A percentile compares a stretch with the other conserved stretches of the same genome.
Evolutionary conservation across 2,113 vertebrate species (phyloP).

Genomic region (Myotis yumanensis): DNA sequence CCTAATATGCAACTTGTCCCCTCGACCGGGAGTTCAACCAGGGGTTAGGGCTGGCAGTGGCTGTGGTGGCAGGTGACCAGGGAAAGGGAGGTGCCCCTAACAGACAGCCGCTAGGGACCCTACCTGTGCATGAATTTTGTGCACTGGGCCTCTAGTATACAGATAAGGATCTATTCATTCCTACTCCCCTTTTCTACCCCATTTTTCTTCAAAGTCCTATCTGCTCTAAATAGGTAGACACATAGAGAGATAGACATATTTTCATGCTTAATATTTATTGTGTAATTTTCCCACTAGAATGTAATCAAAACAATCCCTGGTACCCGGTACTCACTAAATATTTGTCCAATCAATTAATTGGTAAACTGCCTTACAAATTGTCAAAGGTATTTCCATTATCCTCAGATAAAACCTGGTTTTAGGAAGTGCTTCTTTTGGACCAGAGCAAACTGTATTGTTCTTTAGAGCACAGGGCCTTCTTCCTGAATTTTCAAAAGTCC

Average conservation of each 20-base stretch:
- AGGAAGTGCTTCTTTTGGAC: neutral
- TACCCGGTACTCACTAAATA: neutral
- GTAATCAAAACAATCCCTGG: neutral
- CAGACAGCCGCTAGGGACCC: too few relatives aligned
- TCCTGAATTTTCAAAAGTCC: conserved; percentile 41
- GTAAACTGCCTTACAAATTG: neutral
- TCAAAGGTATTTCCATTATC: neutral
- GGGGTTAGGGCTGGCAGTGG: too few relatives aligned
- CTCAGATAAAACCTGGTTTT: neutral
- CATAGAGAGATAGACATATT: neutral
- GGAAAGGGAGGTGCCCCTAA: too few relatives aligned
- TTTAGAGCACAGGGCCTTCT: neutral
- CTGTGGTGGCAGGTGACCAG: too few relatives aligned
- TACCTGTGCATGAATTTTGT: too few relatives aligned
- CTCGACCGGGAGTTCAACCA: too few relatives aligned
- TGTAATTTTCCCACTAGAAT: neutral
- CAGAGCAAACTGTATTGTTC: conserved; percentile 30
- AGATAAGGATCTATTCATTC: neutral
- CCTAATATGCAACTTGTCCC: too few relatives aligned
- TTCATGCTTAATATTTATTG: conserved; percentile 22
- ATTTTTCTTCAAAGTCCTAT: conserved; percentile 13
- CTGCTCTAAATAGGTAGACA: neutral
- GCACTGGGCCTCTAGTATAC: neutral
- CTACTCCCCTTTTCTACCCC: neutral
- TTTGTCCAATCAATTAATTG: neutral